Evolutionary conservation across 2,888 invertebrate genomes (phyloP).

Genomic region (Microdon myrmicae): DNA sequence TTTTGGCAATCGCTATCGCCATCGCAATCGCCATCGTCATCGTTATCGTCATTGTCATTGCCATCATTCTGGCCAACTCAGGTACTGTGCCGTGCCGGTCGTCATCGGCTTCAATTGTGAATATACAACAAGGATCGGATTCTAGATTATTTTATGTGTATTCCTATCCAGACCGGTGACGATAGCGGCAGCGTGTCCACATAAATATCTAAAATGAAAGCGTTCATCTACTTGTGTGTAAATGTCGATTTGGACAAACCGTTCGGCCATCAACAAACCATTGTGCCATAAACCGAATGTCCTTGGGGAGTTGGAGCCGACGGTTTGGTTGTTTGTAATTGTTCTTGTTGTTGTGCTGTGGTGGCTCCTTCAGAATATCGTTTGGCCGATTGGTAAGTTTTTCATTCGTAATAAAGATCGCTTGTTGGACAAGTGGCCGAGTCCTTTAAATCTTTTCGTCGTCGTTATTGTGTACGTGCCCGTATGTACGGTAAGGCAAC

Average conservation of each 20-base stretch:
- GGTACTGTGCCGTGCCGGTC: background rate
- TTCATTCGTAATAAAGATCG: conserved; percentile 39
- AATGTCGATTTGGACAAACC: conserved; percentile 30
- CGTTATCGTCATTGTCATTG: background rate
- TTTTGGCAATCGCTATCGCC: conserved; percentile 18
- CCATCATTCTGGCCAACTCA: too few species aligned
- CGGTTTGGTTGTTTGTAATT: conserved; percentile 8
- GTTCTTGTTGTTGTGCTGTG: too few species aligned
- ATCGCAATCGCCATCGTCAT: conserved; percentile 1
- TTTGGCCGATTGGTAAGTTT: conserved; percentile 37
- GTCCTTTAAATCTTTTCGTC: conserved; percentile 38
- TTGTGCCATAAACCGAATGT: conserved; percentile 25
- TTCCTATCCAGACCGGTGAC: too few species aligned
- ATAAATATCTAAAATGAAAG: conserved; percentile 36
- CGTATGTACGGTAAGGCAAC: conserved; percentile 25
- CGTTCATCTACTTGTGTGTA: conserved; percentile 24
- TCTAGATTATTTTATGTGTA: conserved; percentile 35
- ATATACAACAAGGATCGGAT: conserved; percentile 44
- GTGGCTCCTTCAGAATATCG: too few species aligned
- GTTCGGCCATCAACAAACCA: conserved; percentile 35
- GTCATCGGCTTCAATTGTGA: conserved; percentile 33
- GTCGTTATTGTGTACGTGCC: conserved; percentile 19
- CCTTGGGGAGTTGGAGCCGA: background rate
- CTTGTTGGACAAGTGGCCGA: conserved; percentile 27
- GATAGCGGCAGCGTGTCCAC: conserved; percentile 21